Evolutionary conservation across 2,888 invertebrate species (phyloP).

Genomic region (Dryomyza anilis): DNA sequence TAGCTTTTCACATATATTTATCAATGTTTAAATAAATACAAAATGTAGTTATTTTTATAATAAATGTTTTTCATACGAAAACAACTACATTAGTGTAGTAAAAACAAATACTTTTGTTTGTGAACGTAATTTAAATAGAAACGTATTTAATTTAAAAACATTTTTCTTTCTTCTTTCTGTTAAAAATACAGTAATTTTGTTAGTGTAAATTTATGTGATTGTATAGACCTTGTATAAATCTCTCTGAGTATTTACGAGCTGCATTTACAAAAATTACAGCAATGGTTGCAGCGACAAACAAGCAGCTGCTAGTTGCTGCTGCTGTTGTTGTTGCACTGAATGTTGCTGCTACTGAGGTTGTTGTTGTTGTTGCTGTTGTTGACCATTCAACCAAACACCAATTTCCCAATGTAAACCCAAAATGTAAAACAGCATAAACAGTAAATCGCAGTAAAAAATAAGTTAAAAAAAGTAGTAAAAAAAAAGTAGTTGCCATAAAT

Average conservation of each 20-base stretch:
- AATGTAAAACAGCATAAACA: constrained; percentile 26
- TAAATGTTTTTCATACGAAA: no score
- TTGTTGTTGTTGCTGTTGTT: constrained; percentile 2
- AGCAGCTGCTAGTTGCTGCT: neutral
- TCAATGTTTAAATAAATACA: no score
- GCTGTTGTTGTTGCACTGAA: constrained; percentile 23
- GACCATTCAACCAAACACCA: constrained; percentile 36
- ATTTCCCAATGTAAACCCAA: constrained; percentile 47
- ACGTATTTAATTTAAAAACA: no score
- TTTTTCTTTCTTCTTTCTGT: no score
- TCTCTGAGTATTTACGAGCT: constrained; percentile 15
- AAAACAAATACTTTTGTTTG: no score
- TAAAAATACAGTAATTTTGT: no score
- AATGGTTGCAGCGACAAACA: neutral
- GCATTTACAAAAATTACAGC: constrained; percentile 21
- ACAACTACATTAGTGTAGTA: no score
- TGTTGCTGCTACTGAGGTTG: constrained; percentile 17
- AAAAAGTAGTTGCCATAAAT: neutral
- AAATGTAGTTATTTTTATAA: no score
- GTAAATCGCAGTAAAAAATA: neutral
- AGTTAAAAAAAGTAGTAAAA: neutral
- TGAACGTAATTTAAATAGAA: no score
- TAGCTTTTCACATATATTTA: no score
- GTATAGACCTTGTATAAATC: no score
- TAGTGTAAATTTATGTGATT: no score